phyloP scores from a whole-genome alignment of 2,888 invertebrate species.

The Colostygia pectinataria region DNA sequence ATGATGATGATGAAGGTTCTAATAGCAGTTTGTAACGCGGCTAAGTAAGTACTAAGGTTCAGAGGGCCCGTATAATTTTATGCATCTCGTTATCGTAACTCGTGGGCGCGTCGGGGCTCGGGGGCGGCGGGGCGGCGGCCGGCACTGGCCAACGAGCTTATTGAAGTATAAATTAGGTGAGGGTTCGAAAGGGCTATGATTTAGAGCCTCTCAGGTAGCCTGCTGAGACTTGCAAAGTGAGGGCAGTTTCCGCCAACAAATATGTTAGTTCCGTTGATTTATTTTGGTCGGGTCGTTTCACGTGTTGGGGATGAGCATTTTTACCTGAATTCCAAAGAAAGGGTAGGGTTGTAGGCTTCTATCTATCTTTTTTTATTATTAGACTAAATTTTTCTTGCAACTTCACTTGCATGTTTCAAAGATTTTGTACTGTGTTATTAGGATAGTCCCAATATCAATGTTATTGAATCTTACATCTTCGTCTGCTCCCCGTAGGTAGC shows the following conservation, averaged over 20 bases:
- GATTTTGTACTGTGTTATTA: too few relatives aligned
- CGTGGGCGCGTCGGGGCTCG: constrained; percentile 1
- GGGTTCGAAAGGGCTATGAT: constrained; percentile 25
- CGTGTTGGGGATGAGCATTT: background rate
- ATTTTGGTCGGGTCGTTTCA: background rate
- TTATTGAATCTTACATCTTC: too few relatives aligned
- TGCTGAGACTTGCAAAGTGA: constrained; percentile 17
- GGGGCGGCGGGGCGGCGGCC: background rate
- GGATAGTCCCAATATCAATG: too few relatives aligned
- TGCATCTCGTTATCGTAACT: constrained; percentile 24
- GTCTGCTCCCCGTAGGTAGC: too few relatives aligned
- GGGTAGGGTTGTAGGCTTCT: too few relatives aligned
- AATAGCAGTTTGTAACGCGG: constrained; percentile 12
- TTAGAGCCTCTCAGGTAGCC: constrained; percentile 19
- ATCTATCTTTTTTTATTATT: too few relatives aligned
- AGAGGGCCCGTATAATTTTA: constrained; percentile 19
- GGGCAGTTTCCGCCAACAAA: constrained; percentile 10
- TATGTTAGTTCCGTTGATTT: constrained; percentile 17
- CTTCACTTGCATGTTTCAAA: too few relatives aligned
- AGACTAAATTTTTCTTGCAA: too few relatives aligned
- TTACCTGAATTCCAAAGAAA: background rate
- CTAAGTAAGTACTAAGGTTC: constrained; percentile 12
- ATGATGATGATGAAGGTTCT: constrained; percentile 8
- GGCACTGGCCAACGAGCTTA: constrained; percentile 11
- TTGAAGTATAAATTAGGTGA: constrained; percentile 27